These are phyloP conservation scores for Pachyramphus minor DNA, from an alignment of 2,113 vertebrate genomes.

Conservation along the genomic window DNA sequence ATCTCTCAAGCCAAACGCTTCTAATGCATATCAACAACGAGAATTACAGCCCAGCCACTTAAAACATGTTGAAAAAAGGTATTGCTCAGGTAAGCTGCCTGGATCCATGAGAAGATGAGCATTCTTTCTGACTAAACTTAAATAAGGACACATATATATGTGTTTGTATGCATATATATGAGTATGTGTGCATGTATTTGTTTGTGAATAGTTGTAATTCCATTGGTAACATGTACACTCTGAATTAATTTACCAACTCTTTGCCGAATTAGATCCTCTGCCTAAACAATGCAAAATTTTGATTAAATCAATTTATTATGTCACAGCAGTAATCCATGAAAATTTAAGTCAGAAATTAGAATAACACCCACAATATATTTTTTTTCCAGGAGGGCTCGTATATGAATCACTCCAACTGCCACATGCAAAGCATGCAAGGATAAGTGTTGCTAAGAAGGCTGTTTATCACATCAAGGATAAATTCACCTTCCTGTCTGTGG, in stretches of 20 bases:
- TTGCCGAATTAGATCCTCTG: not conserved
- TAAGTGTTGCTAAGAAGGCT: not conserved
- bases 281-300: not conserved
- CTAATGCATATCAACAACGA: not conserved
- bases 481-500: constrained; percentile 11
- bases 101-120: not conserved
- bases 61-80: not conserved
- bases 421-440: not conserved
- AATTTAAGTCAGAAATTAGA: not conserved
- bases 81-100: not conserved
- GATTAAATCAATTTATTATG: not conserved
- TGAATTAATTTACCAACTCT: not conserved
- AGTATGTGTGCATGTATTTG: not conserved
- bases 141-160: not conserved
- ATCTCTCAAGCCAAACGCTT: not conserved
- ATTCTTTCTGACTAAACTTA: not conserved
- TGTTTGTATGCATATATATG: not conserved
- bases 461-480: constrained; percentile 11
- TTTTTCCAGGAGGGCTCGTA: not conserved
- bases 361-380: not conserved
- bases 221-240: not conserved
- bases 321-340: not conserved
- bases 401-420: not conserved
- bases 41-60: not conserved
- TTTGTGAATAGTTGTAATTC: not conserved